Evolutionary conservation across 1,140 invertebrate species (phyloP), one percentile per base, ranked within the genome.

Genomic region (Hylyphantes graminicola): DNA sequence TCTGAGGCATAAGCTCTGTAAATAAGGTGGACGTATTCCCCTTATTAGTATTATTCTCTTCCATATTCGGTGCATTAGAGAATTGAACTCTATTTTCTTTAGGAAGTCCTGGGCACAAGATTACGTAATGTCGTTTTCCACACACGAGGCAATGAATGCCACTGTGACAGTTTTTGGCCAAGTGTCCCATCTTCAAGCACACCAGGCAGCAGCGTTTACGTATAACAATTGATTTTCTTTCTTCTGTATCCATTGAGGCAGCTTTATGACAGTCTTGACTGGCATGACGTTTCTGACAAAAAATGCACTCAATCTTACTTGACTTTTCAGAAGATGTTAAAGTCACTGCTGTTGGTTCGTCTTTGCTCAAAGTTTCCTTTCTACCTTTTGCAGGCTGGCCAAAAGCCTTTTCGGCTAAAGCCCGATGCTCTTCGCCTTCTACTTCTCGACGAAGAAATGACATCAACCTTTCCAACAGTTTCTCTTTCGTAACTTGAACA

Each of bases 231-330:
- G 13, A 11, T 73, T 73, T 80, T 73, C 57, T 73, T 10, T 73
- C 67, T 3, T 72, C 55, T 17, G 13, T 53, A 61, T 13, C 61
- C 79, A 81, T 72, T 1, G 17, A 17, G 2, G 53, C 21, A 7
- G 61, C 2, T n/a, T 73, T 81, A n/a, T 48, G 13, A 55, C 70
- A 83, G 21, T 67, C 80, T 83, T 83, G n/a, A 50, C 51, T 74
- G 13, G 10, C 7, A 11, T 65, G 51, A 55, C 11, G 13, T 7
- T 15, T 4, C 7, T 63, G n/a, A 51, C 50, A 74, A 53, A 83
- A 74, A 65, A 83, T 55, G 59, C 80, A 83, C 48, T 80, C 50
- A 19, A 2, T 10, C 51, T 53, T 73, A 19, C 0, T 51, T 0
- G 19, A 7, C 19, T 48, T 12, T 15, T 35, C 12, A 54, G 9